A percentile compares a stretch with the other conserved stretches of the same genome.
phyloP scores from a whole-genome alignment of 2,113 vertebrate species.

The Microcebus lehilahytsara region DNA sequence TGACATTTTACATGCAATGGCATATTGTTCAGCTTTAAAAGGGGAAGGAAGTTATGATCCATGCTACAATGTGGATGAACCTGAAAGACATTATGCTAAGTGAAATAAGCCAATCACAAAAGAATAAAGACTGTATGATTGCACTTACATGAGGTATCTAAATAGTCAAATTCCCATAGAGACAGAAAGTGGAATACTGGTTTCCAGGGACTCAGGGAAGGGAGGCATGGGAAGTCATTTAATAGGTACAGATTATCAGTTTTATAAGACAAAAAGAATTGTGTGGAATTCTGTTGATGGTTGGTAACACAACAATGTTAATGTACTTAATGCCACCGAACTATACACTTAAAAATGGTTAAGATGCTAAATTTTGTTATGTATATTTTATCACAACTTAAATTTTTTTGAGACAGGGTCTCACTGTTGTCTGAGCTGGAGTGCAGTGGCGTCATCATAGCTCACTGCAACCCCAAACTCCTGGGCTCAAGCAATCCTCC shows the following conservation, averaged over 20 bases:
- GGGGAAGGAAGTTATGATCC: background rate
- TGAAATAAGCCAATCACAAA: background rate
- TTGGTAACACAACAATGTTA: accelerated
- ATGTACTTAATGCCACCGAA: background rate
- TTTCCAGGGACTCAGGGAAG: background rate
- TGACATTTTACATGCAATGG: too few species aligned
- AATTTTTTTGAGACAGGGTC: too few species aligned
- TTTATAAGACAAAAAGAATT: background rate
- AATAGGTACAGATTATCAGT: background rate
- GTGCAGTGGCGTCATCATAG: too few species aligned
- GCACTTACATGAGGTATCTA: background rate
- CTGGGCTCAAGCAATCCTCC: too few species aligned
- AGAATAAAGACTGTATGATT: background rate
- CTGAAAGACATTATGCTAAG: background rate
- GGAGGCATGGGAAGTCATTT: background rate
- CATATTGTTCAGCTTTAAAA: background rate
- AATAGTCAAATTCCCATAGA: background rate
- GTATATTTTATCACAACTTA: background rate
- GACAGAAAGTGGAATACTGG: background rate
- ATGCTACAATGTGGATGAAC: background rate
- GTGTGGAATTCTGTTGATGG: background rate
- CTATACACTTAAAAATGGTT: background rate
- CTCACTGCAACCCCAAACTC: too few species aligned
- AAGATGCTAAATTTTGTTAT: background rate
- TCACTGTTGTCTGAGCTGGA: too few species aligned